Conservation (phyloP, 2,888 invertebrate genomes). For the Xanthorhoe spadicearia region DNA sequence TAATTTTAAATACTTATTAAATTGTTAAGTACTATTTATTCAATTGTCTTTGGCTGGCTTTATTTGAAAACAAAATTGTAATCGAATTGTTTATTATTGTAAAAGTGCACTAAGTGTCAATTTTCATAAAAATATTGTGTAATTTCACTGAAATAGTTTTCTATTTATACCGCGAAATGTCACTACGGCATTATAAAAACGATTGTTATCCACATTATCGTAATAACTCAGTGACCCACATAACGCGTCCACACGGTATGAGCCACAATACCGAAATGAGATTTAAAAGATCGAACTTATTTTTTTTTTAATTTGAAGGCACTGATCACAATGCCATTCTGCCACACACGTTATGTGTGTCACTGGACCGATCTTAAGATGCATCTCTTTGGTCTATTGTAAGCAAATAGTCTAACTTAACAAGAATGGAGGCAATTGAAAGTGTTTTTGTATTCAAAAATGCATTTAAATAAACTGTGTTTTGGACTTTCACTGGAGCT, state of each 20-base stretch:
- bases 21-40: no score
- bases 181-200: conserved; percentile 1
- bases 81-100: no score
- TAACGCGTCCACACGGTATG: conserved; percentile 60
- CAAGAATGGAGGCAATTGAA: conserved; percentile 28
- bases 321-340: conserved; percentile 63
- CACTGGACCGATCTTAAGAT: conserved; percentile 71
- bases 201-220: conserved; percentile 10
- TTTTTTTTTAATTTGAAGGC: conserved; percentile 64
- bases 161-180: neutral
- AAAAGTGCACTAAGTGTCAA: no score
- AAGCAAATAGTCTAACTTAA: conserved; percentile 15
- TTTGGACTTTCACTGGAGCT: conserved; percentile 13
- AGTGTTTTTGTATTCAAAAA: conserved; percentile 27
- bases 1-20: no score
- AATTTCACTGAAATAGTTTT: conserved; percentile 12
- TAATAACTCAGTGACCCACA: conserved; percentile 12
- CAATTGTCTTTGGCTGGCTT: no score
- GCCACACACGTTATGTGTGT: conserved; percentile 69
- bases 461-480: conserved; percentile 21
- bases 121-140: neutral
- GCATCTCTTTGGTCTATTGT: conserved; percentile 59
- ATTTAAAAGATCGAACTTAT: conserved; percentile 58
- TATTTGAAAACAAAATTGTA: no score
- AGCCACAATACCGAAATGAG: conserved; percentile 69